Conservation (phyloP, 2,888 invertebrate genomes). For the Aelia acuminata region DNA sequence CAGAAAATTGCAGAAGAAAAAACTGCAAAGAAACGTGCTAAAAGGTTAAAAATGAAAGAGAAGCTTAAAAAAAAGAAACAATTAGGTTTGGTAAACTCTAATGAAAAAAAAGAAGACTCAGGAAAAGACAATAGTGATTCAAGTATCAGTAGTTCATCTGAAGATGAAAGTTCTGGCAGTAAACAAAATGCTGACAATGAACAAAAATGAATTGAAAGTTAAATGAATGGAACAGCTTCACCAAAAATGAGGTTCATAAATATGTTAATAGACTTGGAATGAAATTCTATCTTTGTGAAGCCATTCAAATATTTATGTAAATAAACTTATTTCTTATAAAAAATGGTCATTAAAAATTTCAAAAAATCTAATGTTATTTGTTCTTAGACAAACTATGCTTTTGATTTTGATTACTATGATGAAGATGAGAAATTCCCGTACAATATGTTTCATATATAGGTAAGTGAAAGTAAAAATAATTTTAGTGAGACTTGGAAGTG, state of each 20-base stretch:
- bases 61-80: conserved; percentile 68
- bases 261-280: no score
- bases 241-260: no score
- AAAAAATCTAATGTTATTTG: background rate
- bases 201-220: background rate
- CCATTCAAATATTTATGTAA: background rate
- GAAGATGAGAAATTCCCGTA: no score
- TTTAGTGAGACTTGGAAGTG: no score
- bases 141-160: background rate
- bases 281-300: no score
- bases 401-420: no score
- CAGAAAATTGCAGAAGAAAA: conserved; percentile 79
- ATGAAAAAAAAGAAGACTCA: background rate
- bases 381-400: no score
- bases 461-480: no score
- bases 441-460: no score
- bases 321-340: background rate
- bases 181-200: background rate
- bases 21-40: conserved; percentile 93
- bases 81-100: background rate
- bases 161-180: background rate
- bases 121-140: background rate
- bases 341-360: background rate
- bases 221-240: no score
- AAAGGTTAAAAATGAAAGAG: conserved; percentile 85